Base-by-base conservation (phyloP, 2,113 vertebrate species). In the Hirundichthys speculiger region DNA sequence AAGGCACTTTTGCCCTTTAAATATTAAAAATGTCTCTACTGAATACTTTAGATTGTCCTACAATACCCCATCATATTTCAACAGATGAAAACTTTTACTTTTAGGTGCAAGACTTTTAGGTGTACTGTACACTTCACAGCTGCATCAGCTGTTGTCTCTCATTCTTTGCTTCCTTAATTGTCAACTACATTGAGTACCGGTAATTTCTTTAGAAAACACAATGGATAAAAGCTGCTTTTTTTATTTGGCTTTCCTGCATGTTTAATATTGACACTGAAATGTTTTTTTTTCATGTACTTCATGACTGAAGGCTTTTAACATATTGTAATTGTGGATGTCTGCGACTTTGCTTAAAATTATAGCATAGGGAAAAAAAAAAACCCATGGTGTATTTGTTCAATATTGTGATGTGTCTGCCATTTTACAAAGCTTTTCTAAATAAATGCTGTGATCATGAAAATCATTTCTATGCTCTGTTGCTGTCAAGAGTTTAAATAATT, bases 391-490 rank as follows among this genome's bases (percentile, higher is more conserved):
- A 64, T 48, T 75, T 34, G 75, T 77, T 85, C 16, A 67, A 27
- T 88, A 79, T 86, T 69, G 88, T 91, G 82, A 60, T 24, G 71
- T 86, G 83, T 86, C 72, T 60, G 61, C 56, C 73, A 80, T 88
- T 87, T 87, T 84, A 74, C 74, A 46, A 80, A 64, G 52, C 60
- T 85, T 91, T 90, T 91, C 54, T 82, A 78, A 89, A 86, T 88
- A 91, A 91, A 87, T 0, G 45, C 75, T 64, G 66, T 81, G 72
- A 80, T 73, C 51, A 69, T 69, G 39, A 56, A 25, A 64, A 49
- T 3, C 0, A 8, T 54, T 4, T 19, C n/a, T 10, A 8, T 50
- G 20, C 13, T 19, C 2, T 13, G 10, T 3, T 14, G 3, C 11
- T 34, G 6, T 34, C 11, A 34, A 34, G 11, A 34, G n/a, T n/a